Evolutionary conservation across 2,113 vertebrate species (phyloP).

Genomic region (Cynopterus brachyotis): DNA sequence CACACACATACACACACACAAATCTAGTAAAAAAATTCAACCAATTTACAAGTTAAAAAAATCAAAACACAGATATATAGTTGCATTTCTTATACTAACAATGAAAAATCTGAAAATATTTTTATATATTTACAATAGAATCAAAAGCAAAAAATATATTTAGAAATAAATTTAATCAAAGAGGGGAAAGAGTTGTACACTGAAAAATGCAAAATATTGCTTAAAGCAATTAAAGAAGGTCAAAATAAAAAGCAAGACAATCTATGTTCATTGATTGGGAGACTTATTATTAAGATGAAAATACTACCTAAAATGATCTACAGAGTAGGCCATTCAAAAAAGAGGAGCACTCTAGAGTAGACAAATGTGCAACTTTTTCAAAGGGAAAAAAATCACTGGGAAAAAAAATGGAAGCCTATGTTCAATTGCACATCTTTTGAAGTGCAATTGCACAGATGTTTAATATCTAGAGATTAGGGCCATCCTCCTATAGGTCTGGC

Average conservation of each 20-base stretch:
- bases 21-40: background rate
- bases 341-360: background rate
- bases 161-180: background rate
- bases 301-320: background rate
- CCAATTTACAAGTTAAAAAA: conserved; percentile 11
- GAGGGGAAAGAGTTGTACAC: background rate
- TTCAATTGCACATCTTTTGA: background rate
- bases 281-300: background rate
- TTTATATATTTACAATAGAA: background rate
- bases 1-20: background rate
- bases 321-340: background rate
- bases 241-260: background rate
- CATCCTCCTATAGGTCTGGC: background rate
- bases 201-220: background rate
- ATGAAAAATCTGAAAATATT: background rate
- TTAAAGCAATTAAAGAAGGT: background rate
- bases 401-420: background rate
- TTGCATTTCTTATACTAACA: background rate
- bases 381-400: background rate
- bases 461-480: background rate
- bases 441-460: background rate
- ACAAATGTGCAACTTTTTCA: background rate
- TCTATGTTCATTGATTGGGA: background rate
- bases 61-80: background rate
- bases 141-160: conserved; percentile 2